phyloP scores from a whole-genome alignment of 1,140 invertebrate genomes.

The Neelides sp. region DNA sequence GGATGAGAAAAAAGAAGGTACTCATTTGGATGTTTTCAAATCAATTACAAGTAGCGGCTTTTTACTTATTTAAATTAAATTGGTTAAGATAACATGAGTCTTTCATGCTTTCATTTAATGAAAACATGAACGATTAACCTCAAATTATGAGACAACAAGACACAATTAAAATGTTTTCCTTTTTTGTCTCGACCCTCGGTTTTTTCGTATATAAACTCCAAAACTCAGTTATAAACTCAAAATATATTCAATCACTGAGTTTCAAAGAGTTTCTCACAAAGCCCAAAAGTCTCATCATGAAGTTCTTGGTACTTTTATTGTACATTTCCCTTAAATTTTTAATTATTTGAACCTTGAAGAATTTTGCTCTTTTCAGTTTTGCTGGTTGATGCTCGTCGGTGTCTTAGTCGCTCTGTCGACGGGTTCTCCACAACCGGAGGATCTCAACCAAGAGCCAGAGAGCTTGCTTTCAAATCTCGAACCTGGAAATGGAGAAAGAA shows the following conservation, averaged over 20 bases:
- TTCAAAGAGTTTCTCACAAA: not conserved
- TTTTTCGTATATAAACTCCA: too few species aligned
- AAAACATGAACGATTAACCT: too few species aligned
- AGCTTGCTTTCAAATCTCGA: constrained; percentile 18
- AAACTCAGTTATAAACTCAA: not conserved
- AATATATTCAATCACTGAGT: not conserved
- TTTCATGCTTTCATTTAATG: too few species aligned
- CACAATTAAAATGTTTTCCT: too few species aligned
- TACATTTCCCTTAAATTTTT: constrained; percentile 4
- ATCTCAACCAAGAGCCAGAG: constrained; percentile 13
- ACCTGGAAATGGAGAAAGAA: constrained; percentile 2
- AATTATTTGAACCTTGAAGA: not conserved
- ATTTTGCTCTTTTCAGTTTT: constrained; percentile 12
- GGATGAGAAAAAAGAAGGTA: too few species aligned
- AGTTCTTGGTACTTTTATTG: constrained; percentile 2
- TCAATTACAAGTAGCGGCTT: too few species aligned
- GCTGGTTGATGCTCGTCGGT: constrained; percentile 19
- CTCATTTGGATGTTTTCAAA: too few species aligned
- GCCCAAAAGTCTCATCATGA: constrained; percentile 5
- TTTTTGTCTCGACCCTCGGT: too few species aligned
- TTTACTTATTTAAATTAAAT: too few species aligned
- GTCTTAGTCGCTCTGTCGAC: constrained; percentile 16
- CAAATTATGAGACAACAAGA: too few species aligned
- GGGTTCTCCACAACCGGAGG: constrained; percentile 8
- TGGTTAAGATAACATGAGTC: too few species aligned